Evolutionary conservation across 2,888 invertebrate genomes (phyloP), one percentile per base, ranked within the genome.

Genomic region (Leucoptera coffeella): DNA sequence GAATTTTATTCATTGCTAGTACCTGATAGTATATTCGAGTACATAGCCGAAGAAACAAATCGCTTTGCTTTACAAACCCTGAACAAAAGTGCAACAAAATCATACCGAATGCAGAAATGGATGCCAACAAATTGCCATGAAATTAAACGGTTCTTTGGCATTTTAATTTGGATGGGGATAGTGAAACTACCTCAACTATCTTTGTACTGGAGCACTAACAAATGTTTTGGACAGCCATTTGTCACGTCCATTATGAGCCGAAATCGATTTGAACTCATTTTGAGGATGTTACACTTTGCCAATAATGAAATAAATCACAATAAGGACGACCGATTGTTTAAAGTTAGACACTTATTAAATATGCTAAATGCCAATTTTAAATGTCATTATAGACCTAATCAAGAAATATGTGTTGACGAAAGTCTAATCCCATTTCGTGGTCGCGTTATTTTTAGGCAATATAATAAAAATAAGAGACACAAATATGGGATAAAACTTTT

Each of bases 101-200:
- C n/a, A n/a, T n/a, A n/a, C n/a, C n/a, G n/a, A n/a, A n/a, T n/a
- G n/a, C n/a, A n/a, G n/a, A n/a, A n/a, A n/a, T n/a, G n/a, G n/a
- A n/a, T n/a, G n/a, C n/a, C n/a, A n/a, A n/a, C n/a, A n/a, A n/a
- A n/a, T n/a, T n/a, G n/a, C 13, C 15, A 31, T 17, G 38, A 38
- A 17, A 32, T 39, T 14, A 34, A 38, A 32, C 29, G 22, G 5
- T 34, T 38, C 15, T 35, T 38, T 32, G 36, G 38, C 8, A 24
- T 39, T 19, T 29, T 40, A 5, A 15, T 39, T 3, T 37, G 28
- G 19, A 38, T 40, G 39, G 39, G 39, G 4, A 29, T 41, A 5
- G 38, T 41, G n/a, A 40, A 32, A 30, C 30, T 40, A 3, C 37
- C 39, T 8, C 15, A 36, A 36, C 21, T 38, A 20, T 15, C 6